Evolutionary conservation across 2,888 invertebrate species (phyloP), one percentile per base, ranked within the genome.

Genomic region (Meganola albula): DNA sequence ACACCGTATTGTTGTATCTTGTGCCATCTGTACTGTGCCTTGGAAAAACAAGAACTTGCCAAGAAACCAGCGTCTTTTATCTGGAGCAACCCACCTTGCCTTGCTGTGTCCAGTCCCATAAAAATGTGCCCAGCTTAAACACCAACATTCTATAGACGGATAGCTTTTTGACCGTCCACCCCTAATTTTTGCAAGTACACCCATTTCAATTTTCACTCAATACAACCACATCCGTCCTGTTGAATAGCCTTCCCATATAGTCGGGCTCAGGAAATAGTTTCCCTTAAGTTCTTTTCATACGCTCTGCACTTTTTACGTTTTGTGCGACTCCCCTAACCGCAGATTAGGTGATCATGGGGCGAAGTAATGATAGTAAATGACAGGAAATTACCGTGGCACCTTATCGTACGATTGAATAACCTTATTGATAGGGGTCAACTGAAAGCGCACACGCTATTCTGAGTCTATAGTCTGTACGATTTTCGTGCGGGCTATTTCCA

Each of bases 401-500:
- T 85, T 84, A 84, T 83, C 83, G 75, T 71, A 50, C 68, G 67
- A 83, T 84, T 85, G 83, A 85, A 85, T 85, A 80, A 83, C 74
- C 70, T 69, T 68, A 62, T 71, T 68, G 67, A 65, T 58, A 18
- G 30, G 7, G 58, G 63, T 75, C 73, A 66, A 84, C 83, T 84
- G 76, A 79, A 82, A 82, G 82, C 67, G 75, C 68, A 64, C 41
- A 40, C 44, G 12, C 34, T 40, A 28, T 50, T 47, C 67, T 61
- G 68, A 63, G 16, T 54, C 4, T n/a, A n/a, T n/a, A n/a, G n/a
- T n/a, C n/a, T n/a, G n/a, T n/a, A n/a, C n/a, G n/a, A n/a, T n/a
- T n/a, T n/a, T n/a, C n/a, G n/a, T n/a, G n/a, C n/a, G n/a, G n/a
- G n/a, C n/a, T n/a, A n/a, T n/a, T n/a, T n/a, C n/a, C n/a, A n/a